Evolutionary conservation across 1,140 invertebrate species (phyloP), one percentile per base, ranked within the genome.

Genomic region (Rhopalosiphum maidis): DNA sequence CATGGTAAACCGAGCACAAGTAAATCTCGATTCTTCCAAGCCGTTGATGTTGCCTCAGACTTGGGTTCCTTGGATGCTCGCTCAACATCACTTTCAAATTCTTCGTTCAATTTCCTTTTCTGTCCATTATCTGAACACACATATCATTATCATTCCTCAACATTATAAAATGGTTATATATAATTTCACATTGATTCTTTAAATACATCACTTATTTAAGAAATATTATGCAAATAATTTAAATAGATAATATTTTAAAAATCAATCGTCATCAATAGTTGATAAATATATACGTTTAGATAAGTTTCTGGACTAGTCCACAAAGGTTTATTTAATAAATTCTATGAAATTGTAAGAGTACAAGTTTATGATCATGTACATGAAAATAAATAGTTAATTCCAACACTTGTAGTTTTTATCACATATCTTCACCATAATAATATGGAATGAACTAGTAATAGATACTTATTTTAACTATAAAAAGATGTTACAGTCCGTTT

Each of bases 1-100:
- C 97, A 97, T 23, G 97, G 97, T 68, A 98, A 95, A 51, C 98
- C 97, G 48, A 98, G 96, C 8, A 98, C 97, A 94, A 98, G 97
- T 41, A 98, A 96, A 96, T 99, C 99, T 94, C 98, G 99, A 96
- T 98, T 99, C 77, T 92, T 91, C 93, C 93, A 94, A 77, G 90
- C 91, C 2, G 93, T 92, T 88, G 90, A 91, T 43, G 90, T 88
- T 60, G 90, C 93, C 82, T 92, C 93, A 92, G 90, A 92, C 90
- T 91, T 92, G 15, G 93, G 94, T 54, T 90, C 91, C 60, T 88
- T 77, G 82, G 88, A 91, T 86, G 89, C 93, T 91, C 93, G 90
- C 93, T 93, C 91, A 92, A 83, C 91, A 86, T 93, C 91, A 93
- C 91, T 93, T 93, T 93, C 91, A 93, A 85, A 85, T 86, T 93